phyloP scores from a whole-genome alignment of 2,797 vertebrate genomes.

The Sphaeramia orbicularis region DNA sequence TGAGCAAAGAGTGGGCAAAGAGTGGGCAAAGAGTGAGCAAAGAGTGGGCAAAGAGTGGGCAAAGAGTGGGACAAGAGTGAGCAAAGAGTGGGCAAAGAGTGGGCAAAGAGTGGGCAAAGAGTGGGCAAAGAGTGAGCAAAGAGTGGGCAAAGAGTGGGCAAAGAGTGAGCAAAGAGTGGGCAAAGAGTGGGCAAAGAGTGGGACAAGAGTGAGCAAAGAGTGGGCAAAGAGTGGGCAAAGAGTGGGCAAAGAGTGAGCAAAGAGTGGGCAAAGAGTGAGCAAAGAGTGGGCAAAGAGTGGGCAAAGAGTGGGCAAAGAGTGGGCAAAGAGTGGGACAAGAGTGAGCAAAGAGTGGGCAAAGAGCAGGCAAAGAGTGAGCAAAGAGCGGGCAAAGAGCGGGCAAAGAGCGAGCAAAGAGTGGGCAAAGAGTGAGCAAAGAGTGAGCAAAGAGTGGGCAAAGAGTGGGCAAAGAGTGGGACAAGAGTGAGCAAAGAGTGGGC shows the following conservation, averaged over 20 bases:
- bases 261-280: no score
- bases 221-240: constrained; percentile 27
- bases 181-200: not conserved
- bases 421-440: constrained; percentile 18
- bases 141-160: no score
- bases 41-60: no score
- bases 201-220: no score
- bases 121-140: no score
- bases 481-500: no score
- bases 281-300: constrained; percentile 27
- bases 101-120: constrained; percentile 17
- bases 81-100: not conserved
- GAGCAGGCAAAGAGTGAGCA: no score
- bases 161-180: constrained; percentile 27
- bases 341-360: constrained; percentile 27
- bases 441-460: not conserved
- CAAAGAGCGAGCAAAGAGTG: not conserved
- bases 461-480: no score
- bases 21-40: no score
- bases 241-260: no score
- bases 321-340: no score
- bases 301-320: not conserved
- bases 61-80: constrained; percentile 16
- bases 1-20: not conserved
- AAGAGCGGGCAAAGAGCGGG: constrained; percentile 13